Evolutionary conservation across 1,140 invertebrate species (phyloP), one percentile per base, ranked within the genome.

Genomic region (Cataglyphis hispanica): DNA sequence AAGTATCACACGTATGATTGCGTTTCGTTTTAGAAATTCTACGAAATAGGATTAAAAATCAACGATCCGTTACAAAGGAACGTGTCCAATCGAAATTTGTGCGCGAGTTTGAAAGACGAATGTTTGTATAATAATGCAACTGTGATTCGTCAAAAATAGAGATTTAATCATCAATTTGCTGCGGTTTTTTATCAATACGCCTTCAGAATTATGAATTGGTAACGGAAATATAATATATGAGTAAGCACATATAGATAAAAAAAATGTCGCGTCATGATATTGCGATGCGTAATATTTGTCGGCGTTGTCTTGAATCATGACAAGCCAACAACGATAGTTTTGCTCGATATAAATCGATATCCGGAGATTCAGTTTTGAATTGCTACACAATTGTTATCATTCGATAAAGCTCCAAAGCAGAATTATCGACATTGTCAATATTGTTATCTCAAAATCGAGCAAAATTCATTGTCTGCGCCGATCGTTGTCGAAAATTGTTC

Each of bases 401-500:
- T 46, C n/a, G 27, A 19, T 13, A 46, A 50, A 43, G 2, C 10
- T 43, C 40, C 40, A 43, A 43, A 50, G n/a, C 34, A 46, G 16
- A 69, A 22, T 43, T 31, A 27, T 60, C 37, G 22, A n/a, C 43
- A 31, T 72, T 46, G 37, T 8, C 43, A 10, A 50, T 16, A 50
- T 50, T 50, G 46, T 50, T 50, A 50, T 50, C 46, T 66, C 50
- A 4, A 72, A 34, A 25, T 80, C 16, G 27, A 13, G 11, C n/a
- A 19, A 40, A 31, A 72, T 58, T 81, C 53, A 22, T 34, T 58
- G 70, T 31, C 34, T 13, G 22, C 16, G 3, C 25, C 25, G 19
- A 72, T 72, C 67, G 67, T 74, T 60, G 74, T n/a, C 67, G 66
- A 74, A 83, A 83, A 83, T 74, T 74, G 78, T 83, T 74, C n/a